Evolutionary conservation across 2,113 vertebrate genomes (phyloP).

Genomic region (Cottus gobio): DNA sequence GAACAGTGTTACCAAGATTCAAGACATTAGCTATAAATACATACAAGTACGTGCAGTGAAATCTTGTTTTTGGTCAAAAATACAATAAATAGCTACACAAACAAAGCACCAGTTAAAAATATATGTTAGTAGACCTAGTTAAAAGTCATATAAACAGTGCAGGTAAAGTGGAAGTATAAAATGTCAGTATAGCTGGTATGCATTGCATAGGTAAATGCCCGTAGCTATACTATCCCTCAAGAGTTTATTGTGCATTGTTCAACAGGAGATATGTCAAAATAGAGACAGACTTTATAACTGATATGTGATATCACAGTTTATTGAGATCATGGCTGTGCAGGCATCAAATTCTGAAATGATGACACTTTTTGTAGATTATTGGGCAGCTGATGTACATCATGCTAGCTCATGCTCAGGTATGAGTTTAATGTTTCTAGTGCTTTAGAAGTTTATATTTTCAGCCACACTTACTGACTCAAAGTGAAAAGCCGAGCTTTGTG

Average conservation of each 20-base stretch:
- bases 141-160: too few relatives aligned
- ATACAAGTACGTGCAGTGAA: too few relatives aligned
- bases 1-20: background rate
- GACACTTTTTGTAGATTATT: slow-evolving; percentile 2
- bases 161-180: too few relatives aligned
- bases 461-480: background rate
- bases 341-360: background rate
- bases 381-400: background rate
- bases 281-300: background rate
- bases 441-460: background rate
- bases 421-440: background rate
- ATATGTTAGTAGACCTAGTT: too few relatives aligned
- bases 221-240: too few relatives aligned
- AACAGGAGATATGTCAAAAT: background rate
- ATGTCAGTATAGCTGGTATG: too few relatives aligned
- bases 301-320: background rate
- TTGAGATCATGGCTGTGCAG: background rate
- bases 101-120: too few relatives aligned
- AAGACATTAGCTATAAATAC: too few relatives aligned
- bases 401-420: background rate
- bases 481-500: background rate
- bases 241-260: too few relatives aligned
- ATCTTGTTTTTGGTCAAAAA: too few relatives aligned
- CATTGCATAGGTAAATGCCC: too few relatives aligned
- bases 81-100: too few relatives aligned